These are phyloP conservation scores for Misgurnus anguillicaudatus DNA, from an alignment of 2,113 vertebrate species.

Conservation along the genomic window DNA sequence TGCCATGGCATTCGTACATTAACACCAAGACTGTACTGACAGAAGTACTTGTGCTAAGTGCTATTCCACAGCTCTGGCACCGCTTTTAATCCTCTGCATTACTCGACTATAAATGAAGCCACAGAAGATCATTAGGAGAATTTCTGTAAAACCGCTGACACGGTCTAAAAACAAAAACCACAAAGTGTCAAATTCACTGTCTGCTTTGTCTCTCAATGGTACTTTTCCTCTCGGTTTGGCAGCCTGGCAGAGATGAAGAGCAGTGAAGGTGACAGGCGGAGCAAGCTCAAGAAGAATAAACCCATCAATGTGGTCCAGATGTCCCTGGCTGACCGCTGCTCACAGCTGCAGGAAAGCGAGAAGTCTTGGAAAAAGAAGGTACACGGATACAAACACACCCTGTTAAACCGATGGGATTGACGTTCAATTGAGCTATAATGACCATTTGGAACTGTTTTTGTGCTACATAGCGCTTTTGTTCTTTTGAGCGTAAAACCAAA, in stretches of 20 bases:
- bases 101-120: neutral
- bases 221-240: neutral
- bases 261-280: constrained; percentile 59
- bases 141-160: neutral
- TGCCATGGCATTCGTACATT: neutral
- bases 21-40: neutral
- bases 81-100: neutral
- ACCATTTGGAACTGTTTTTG: neutral
- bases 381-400: constrained; percentile 1
- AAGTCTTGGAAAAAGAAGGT: constrained; percentile 79
- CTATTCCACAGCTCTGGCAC: too few species aligned
- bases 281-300: constrained; percentile 60
- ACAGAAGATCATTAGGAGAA: neutral
- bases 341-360: constrained; percentile 73
- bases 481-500: neutral
- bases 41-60: neutral
- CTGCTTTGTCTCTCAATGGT: neutral
- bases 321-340: constrained; percentile 71
- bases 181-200: constrained; percentile 17
- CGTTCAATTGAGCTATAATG: constrained; percentile 8
- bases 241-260: constrained; percentile 65
- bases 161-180: neutral
- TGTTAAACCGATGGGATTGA: neutral
- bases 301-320: constrained; percentile 58
- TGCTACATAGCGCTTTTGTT: neutral